Evolutionary conservation across 2,797 vertebrate species (phyloP).

Genomic region (Gymnothorax reevesii): DNA sequence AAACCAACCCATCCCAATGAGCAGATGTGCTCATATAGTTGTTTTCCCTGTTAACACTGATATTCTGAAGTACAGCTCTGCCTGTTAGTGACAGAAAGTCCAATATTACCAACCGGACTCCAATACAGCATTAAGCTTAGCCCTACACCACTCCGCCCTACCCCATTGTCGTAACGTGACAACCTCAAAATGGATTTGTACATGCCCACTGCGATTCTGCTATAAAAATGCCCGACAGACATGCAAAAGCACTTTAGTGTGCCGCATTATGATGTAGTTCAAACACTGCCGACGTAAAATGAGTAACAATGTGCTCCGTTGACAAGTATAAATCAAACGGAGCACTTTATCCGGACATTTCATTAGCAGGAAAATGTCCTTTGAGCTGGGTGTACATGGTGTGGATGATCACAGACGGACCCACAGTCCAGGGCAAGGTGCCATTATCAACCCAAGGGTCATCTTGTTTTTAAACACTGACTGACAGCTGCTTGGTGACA

Average conservation of each 20-base stretch:
- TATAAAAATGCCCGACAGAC: neutral
- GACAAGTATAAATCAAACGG: neutral
- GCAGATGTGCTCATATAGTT: too few relatives aligned
- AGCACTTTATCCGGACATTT: neutral
- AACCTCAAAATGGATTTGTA: neutral
- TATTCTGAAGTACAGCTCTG: too few relatives aligned
- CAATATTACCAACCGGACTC: too few relatives aligned
- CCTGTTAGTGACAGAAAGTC: too few relatives aligned
- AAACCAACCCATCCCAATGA: too few relatives aligned
- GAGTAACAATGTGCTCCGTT: neutral
- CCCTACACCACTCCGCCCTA: too few relatives aligned
- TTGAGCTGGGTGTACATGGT: neutral
- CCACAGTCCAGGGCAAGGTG: neutral
- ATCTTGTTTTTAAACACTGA: neutral
- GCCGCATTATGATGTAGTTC: neutral
- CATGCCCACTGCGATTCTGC: too few relatives aligned
- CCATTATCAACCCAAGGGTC: neutral
- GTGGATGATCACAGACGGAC: neutral
- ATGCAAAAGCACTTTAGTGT: neutral
- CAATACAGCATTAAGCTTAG: too few relatives aligned
- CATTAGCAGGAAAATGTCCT: too few relatives aligned
- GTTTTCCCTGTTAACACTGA: too few relatives aligned
- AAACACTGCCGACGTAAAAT: neutral
- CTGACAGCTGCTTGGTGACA: neutral
- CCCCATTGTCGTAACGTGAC: too few relatives aligned